phyloP scores from a whole-genome alignment of 2,888 invertebrate genomes.

The Ochropleura plecta region DNA sequence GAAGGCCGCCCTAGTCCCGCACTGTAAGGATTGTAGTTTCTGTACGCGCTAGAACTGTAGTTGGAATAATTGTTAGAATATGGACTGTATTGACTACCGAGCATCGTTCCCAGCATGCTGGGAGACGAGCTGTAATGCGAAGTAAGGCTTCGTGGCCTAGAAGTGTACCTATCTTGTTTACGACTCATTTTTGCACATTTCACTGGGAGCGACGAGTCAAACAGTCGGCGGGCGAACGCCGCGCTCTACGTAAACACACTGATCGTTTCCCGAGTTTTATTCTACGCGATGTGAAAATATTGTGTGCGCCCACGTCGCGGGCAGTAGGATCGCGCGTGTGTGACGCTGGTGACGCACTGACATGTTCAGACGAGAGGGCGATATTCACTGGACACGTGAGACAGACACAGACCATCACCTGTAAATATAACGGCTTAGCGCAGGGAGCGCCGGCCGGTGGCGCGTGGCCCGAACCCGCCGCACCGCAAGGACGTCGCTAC shows the following conservation, averaged over 20 bases:
- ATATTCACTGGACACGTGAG: slow-evolving; percentile 77
- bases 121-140: slow-evolving; percentile 86
- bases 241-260: slow-evolving; percentile 84
- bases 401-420: slow-evolving; percentile 81
- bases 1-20: slow-evolving; percentile 83
- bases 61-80: slow-evolving; percentile 83
- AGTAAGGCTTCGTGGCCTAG: slow-evolving; percentile 85
- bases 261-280: slow-evolving; percentile 81
- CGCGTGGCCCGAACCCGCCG: slow-evolving; percentile 62
- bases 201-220: slow-evolving; percentile 67
- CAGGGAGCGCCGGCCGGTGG: slow-evolving; percentile 65
- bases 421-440: slow-evolving; percentile 77
- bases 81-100: slow-evolving; percentile 82
- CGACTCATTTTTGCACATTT: slow-evolving; percentile 87
- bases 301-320: slow-evolving; percentile 81
- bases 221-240: slow-evolving; percentile 76
- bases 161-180: slow-evolving; percentile 84
- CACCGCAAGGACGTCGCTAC: slow-evolving; percentile 69
- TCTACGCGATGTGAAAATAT: slow-evolving; percentile 82
- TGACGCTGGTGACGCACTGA: slow-evolving; percentile 79
- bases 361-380: slow-evolving; percentile 74
- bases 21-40: slow-evolving; percentile 87
- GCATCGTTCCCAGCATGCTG: slow-evolving; percentile 84
- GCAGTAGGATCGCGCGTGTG: slow-evolving; percentile 76
- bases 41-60: slow-evolving; percentile 82